Conservation (phyloP, 1,140 invertebrate species). For the Oedothorax gibbosus region DNA sequence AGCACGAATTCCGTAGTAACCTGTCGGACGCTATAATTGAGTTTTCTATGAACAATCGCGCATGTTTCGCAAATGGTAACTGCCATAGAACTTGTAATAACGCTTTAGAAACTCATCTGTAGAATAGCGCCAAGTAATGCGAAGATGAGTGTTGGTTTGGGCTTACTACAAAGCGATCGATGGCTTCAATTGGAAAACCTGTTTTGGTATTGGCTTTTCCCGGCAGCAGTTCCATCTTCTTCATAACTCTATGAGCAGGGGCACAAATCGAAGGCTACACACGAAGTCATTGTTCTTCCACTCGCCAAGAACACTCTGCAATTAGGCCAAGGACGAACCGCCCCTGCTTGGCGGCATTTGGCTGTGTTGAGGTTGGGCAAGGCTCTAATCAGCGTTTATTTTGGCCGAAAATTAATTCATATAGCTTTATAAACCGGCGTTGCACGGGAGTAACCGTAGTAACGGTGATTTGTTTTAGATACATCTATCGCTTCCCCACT, state of each 20-base stretch:
- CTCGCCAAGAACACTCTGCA: not conserved
- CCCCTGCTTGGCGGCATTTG: not conserved
- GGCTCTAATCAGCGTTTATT: no score
- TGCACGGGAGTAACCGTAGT: no score
- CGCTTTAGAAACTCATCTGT: not conserved
- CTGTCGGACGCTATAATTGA: no score
- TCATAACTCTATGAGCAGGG: not conserved
- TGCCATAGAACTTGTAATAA: no score
- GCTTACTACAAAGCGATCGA: not conserved
- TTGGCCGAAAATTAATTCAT: no score
- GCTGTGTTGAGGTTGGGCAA: no score
- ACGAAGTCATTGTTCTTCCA: conserved; percentile 24
- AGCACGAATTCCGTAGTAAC: no score
- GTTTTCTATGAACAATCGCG: no score
- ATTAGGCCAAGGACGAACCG: conserved; percentile 15
- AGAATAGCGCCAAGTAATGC: not conserved
- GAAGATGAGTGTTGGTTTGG: not conserved
- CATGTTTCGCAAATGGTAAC: no score
- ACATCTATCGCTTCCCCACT: no score
- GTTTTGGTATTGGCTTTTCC: not conserved
- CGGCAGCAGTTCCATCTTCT: not conserved
- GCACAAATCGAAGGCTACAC: conserved; percentile 7
- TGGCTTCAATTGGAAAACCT: not conserved
- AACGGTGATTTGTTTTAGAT: no score
- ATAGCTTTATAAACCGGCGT: no score